Base-by-base conservation (phyloP, 2,797 vertebrate species). In the Arnoldichthys spilopterus region DNA sequence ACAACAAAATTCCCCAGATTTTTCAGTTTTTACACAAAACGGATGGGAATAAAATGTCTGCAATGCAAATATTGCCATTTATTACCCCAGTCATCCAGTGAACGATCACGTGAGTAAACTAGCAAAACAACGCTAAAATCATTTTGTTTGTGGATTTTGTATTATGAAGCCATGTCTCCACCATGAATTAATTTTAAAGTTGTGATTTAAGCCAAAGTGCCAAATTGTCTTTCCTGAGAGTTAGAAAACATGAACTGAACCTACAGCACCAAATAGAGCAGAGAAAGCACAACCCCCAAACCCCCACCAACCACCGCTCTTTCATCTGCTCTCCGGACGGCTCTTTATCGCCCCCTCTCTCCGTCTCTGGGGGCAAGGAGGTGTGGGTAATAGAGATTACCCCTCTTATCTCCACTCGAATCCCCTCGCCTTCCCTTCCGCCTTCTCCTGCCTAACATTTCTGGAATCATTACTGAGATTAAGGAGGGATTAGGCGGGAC, bases 381-480 rank as follows among this genome's bases (percentile, higher is more conserved):
- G 80, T 68, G 78, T 79, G 82, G 80, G 56, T 76, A 72, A 72
- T 8, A 66, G 74, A 81, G 82, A 81, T 80, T 79, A 85, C 73
- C 76, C 34, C 63, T 71, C 79, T 81, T 76, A 81, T 81, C 85
- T 80, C 77, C 40, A 28, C 74, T 81, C 28, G 68, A 72, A 84
- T 72, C 73, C 62, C 70, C 49, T 12, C 32, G 28, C 59, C 73
- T 75, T 72, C 24, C 1, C 34, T 73, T 81, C 69, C 67, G 9
- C 58, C 62, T 80, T 62, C 53, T 73, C 40, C 43, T 7, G 58
- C 79, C 71, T 63, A 66, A 76, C 78, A 78, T 76, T 80, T 81
- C 67, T 56, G 83, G 87, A 87, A 89, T 90, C 84, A 84, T 89
- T 87, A 81, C 83, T 49, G 73, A 87, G 89, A 88, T 89, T 90